Base-by-base conservation (phyloP, 1,140 invertebrate species). In the Frieseomelitta varia region DNA sequence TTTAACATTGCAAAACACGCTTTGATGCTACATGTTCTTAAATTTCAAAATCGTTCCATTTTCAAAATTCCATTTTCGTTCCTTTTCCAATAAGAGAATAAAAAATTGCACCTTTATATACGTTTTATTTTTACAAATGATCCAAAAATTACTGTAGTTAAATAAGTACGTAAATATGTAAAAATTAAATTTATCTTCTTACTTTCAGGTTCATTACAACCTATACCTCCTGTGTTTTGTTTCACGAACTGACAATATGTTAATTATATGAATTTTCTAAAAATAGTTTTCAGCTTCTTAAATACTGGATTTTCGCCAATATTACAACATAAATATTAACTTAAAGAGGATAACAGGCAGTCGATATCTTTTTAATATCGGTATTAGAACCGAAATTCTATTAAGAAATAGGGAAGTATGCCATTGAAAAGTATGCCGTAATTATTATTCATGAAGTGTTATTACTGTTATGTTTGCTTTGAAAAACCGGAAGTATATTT, bases 291-390 rank as follows among this genome's bases (percentile, higher is more conserved):
- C 75, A 90, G 67, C 81, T 68, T 85, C 63, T 82, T 76, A 68
- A 77, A 75, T 17, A 77, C 61, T 89, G 88, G 88, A 82, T 27
- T 65, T n/a, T 69, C 82, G 85, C 85, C 89, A 90, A 88, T 86
- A 78, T 74, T 76, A 65, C 85, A 39, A 77, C 19, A 72, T 47
- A 72, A 71, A 65, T 63, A 56, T 56, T 73, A 27, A 67, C 8
- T 17, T 17, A 53, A 15, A 15, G 3, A 56, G 30, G 30, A 72
- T 65, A 55, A 82, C 4, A 47, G 10, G 2, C 21, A n/a, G 30
- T 81, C 30, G 27, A 76, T 39, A 65, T 67, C 17, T 55, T 30
- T 19, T 15, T 1, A 3, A 68, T 51, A 68, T 19, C 11, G 55
- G 12, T 30, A 21, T 12, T n/a, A 14, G 11, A 61, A 51, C 4